These are phyloP conservation scores for Calycopis cecrops DNA, from an alignment of 1,140 invertebrate species.

Conservation along the genomic window DNA sequence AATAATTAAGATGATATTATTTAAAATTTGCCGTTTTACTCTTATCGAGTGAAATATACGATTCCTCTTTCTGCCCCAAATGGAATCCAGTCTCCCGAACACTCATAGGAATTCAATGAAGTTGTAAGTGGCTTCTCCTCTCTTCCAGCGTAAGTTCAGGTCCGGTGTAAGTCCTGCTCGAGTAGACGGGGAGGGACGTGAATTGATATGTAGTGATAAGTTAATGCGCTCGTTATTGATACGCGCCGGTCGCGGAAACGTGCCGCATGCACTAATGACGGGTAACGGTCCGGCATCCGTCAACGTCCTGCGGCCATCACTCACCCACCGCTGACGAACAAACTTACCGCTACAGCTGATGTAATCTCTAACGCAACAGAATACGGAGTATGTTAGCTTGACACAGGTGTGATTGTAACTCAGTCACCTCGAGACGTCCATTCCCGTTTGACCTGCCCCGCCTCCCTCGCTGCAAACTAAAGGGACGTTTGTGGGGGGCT, in stretches of 20 bases:
- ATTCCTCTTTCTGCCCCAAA: too few relatives aligned
- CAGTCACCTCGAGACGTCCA: slow-evolving; percentile 30
- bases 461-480: slow-evolving; percentile 15
- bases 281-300: slow-evolving; percentile 53
- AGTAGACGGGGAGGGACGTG: too few relatives aligned
- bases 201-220: background rate
- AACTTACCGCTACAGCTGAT: slow-evolving; percentile 10
- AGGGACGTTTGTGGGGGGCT: slow-evolving; percentile 11
- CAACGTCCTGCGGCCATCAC: slow-evolving; percentile 54
- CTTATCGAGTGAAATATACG: too few relatives aligned
- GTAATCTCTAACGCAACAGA: slow-evolving; percentile 21
- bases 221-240: slow-evolving; percentile 7
- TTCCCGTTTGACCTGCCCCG: slow-evolving; percentile 25
- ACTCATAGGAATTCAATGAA: too few relatives aligned
- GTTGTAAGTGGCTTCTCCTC: too few relatives aligned
- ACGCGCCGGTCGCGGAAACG: slow-evolving; percentile 34
- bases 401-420: slow-evolving; percentile 18
- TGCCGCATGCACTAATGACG: slow-evolving; percentile 57
- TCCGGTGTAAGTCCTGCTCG: too few relatives aligned
- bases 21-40: too few relatives aligned
- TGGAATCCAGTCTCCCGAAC: too few relatives aligned
- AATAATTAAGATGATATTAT: too few relatives aligned
- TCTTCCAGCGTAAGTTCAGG: too few relatives aligned
- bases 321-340: slow-evolving; percentile 33
- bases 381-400: slow-evolving; percentile 30